phyloP scores from a whole-genome alignment of 1,140 invertebrate genomes.

The Lasioglossum albipes region DNA sequence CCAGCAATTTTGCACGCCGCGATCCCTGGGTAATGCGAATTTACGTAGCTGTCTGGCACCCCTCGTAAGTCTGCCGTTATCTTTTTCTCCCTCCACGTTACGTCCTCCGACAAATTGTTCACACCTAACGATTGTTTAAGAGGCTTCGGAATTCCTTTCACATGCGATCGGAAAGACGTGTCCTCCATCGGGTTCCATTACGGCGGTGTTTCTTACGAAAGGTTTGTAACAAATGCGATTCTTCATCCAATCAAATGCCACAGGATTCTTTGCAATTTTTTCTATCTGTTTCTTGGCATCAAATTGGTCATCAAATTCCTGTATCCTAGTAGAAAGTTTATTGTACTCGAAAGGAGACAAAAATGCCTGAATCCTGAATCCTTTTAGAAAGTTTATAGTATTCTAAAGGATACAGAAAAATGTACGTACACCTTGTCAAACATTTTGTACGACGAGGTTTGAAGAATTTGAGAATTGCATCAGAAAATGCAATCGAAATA shows the following conservation, averaged over 20 bases:
- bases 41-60: conserved; percentile 40
- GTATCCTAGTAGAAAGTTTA: no score
- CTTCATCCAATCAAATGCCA: no score
- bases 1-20: conserved; percentile 57
- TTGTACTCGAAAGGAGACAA: no score
- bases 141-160: neutral
- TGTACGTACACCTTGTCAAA: neutral
- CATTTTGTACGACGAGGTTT: neutral
- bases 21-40: conserved; percentile 58
- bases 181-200: neutral
- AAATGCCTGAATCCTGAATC: no score
- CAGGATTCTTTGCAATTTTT: no score
- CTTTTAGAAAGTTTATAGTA: no score
- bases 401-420: neutral
- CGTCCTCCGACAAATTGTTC: neutral
- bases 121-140: neutral
- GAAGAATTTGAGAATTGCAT: no score
- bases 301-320: no score
- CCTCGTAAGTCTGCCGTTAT: conserved; percentile 27
- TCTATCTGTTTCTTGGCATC: no score
- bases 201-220: no score
- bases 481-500: no score
- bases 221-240: no score
- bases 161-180: neutral
- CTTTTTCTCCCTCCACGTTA: neutral